Percentiles rank a stretch among this genome's conserved stretches.
phyloP scores from a whole-genome alignment of 2,888 invertebrate genomes.

The Oxycera nigricornis region DNA sequence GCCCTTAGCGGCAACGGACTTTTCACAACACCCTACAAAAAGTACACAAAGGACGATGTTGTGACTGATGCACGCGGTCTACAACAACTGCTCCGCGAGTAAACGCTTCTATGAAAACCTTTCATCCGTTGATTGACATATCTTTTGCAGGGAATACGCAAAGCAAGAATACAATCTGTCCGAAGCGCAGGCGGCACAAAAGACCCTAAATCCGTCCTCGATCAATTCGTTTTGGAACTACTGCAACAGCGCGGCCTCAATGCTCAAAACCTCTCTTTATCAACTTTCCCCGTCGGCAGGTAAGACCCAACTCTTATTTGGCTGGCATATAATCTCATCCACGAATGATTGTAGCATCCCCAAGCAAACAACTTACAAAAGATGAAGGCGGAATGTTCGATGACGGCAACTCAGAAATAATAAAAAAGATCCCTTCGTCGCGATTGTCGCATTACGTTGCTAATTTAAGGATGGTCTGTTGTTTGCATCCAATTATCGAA shows the following conservation, averaged over 20 bases:
- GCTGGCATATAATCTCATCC: slow-evolving; percentile 13
- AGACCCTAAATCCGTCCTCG: slow-evolving; percentile 51
- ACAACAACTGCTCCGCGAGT: slow-evolving; percentile 61
- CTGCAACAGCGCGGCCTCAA: slow-evolving; percentile 58
- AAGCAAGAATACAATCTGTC: slow-evolving; percentile 54
- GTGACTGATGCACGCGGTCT: slow-evolving; percentile 64
- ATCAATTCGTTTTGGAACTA: slow-evolving; percentile 62
- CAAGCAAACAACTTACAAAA: slow-evolving; percentile 55
- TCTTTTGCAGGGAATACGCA: slow-evolving; percentile 51
- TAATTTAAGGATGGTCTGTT: slow-evolving; percentile 73
- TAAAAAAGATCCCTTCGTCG: slow-evolving; percentile 63
- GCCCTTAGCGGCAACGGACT: slow-evolving; percentile 51
- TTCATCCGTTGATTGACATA: background rate
- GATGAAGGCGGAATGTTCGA: slow-evolving; percentile 57
- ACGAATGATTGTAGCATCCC: slow-evolving; percentile 54
- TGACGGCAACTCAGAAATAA: slow-evolving; percentile 60
- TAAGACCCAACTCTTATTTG: slow-evolving; percentile 40
- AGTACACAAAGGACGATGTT: slow-evolving; percentile 58
- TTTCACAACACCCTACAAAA: slow-evolving; percentile 57
- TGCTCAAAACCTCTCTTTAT: slow-evolving; percentile 59
- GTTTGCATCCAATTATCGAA: background rate
- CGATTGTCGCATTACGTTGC: slow-evolving; percentile 80
- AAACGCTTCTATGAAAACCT: slow-evolving; percentile 49
- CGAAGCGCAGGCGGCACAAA: slow-evolving; percentile 51
- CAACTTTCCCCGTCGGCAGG: slow-evolving; percentile 58